Evolutionary conservation across 2,113 vertebrate species (phyloP), one percentile per base, ranked within the genome.

Genomic region (Butastur rufipennis): DNA sequence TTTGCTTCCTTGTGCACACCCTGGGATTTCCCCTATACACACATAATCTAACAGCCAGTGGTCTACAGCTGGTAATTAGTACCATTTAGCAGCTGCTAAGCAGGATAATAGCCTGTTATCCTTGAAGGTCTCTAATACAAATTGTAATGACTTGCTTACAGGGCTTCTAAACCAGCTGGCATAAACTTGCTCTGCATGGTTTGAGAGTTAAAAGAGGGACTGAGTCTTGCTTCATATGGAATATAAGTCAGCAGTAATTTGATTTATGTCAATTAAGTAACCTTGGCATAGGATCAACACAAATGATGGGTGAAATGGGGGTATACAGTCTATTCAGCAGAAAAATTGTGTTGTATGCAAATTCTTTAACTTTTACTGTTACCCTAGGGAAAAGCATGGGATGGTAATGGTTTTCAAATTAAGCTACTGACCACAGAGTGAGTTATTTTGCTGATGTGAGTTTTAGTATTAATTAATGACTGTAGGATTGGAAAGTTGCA

Each of bases 81-180:
- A 42, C 40, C 36, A 92, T 83, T 96, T 90, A 92, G 67, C 92
- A 97, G 73, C 86, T 94, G 83, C 66, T 91, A 90, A 85, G 86
- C 58, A 50, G 88, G 73, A 55, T 65, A 82, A 90, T 73, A 75
- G 75, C 38, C 40, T 61, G 65, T 85, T 97, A 70, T 79, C 83
- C 43, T 93, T 75, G 65, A 88, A 95, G 77, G 79, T 91, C 65
- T 87, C 40, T 79, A 58, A 87, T 48, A 65, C 36, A 40, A 42
- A 79, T 68, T 0, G 0, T 58, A 93, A 93, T 79, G 34, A 91
- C 36, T 87, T 97, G 77, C 88, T 95, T 94, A 75, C 34, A 40
- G 2, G 21, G 58, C 68, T 89, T 82, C 61, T 91, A 80, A 87
- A 92, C 52, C 84, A 95, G 81, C 66, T 96, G 86, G 81, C 70